A percentile compares a stretch with the other conserved stretches of the same genome.
phyloP scores from a whole-genome alignment of 2,797 vertebrate species.

The Meriones psammophilus region DNA sequence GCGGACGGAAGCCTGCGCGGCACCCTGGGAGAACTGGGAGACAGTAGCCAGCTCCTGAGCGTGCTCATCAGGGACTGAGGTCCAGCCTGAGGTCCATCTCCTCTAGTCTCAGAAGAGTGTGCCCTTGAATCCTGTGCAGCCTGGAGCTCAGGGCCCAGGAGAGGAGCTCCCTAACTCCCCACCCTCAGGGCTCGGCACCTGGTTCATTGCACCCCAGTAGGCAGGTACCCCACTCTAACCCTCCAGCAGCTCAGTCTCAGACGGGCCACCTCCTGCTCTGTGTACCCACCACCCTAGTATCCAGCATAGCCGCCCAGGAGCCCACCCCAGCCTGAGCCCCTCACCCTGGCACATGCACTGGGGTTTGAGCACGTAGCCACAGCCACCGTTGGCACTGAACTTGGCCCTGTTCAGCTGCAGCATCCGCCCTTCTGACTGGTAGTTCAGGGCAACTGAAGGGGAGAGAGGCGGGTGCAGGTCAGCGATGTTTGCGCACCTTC shows the following conservation, averaged over 20 bases:
- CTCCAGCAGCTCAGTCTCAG: neutral
- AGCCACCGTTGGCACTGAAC: slow-evolving; percentile 96
- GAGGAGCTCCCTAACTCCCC: neutral
- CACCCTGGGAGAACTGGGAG: accelerated
- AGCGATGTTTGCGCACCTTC: accelerated
- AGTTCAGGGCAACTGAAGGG: slow-evolving; percentile 96
- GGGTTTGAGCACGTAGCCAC: slow-evolving; percentile 97
- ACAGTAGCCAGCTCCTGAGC: neutral
- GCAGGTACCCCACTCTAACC: neutral
- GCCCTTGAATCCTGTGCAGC: accelerated
- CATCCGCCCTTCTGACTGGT: slow-evolving; percentile 97
- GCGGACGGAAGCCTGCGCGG: accelerated
- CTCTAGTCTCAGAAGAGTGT: neutral
- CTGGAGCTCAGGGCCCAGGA: neutral
- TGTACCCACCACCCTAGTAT: neutral
- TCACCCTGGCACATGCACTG: slow-evolving; percentile 96
- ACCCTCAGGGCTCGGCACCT: no score
- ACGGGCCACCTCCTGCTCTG: neutral
- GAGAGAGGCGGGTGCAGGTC: neutral
- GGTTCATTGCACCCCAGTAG: neutral
- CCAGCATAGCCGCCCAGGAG: neutral
- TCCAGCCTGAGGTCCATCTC: no score
- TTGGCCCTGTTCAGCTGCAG: slow-evolving; percentile 98
- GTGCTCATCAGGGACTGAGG: neutral
- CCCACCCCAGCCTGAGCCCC: slow-evolving; percentile 44